Evolutionary conservation across 2,797 vertebrate species (phyloP), one percentile per base, ranked within the genome.

Genomic region (Hydrolagus colliei): DNA sequence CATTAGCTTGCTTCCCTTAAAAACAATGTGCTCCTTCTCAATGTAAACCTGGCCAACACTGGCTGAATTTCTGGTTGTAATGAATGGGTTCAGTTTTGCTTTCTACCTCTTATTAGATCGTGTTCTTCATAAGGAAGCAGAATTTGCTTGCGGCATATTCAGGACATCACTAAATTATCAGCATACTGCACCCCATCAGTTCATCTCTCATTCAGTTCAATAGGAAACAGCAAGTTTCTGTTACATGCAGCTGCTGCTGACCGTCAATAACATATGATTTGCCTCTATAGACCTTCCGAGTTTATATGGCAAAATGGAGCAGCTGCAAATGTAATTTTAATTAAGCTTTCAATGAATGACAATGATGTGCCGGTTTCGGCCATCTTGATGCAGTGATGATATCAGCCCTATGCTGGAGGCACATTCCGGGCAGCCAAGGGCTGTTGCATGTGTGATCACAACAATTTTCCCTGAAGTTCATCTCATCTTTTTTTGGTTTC

Each of bases 281-380:
- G 75, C 75, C 52, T n/a, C 75, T 61, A 59, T 77, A 9, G 52
- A 77, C 75, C 52, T 77, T 77, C 41, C 10, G 18, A 77, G 52
- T 77, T 20, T 77, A 20, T 20, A 61, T 77, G 75, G 75, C 52
- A 61, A n/a, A 77, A 77, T 61, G 41, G 75, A 77, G 75, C 75
- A 77, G 75, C 75, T 77, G 75, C 52, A 52, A 77, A 61, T 61
- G 20, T 61, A 77, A 77, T 77, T 61, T 77, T 61, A 77, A 77
- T 61, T 59, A 59, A 61, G 18, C 75, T 59, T 12, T 77, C 75
- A 77, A 61, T 12, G 16, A 20, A 61, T 20, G 16, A 52, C 16
- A 77, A 61, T 11, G n/a, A 20, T 61, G 75, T 61, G 75, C 59
- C 52, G 61, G 75, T 77, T 52, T 9, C 61, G 35, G n/a, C 52